These are phyloP conservation scores for Eulacestoma nigropectus DNA, from an alignment of 2,113 vertebrate species.

Conservation along the genomic window DNA sequence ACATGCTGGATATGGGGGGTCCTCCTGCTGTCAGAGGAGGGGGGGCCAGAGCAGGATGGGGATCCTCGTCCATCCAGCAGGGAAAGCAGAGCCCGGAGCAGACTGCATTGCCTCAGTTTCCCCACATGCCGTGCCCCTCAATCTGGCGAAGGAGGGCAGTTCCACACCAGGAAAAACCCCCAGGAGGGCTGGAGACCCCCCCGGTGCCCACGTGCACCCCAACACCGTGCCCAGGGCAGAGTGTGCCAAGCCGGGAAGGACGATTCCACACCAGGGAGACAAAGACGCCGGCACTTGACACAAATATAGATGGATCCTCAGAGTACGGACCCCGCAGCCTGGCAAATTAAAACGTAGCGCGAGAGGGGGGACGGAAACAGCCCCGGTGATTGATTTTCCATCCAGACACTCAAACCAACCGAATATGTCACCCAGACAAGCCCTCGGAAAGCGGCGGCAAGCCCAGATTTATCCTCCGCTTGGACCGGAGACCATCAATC, in stretches of 20 bases:
- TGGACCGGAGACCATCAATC: slow-evolving; percentile 35
- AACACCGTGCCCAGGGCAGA: background rate
- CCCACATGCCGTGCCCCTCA: background rate
- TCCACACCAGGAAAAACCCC: background rate
- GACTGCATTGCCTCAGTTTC: background rate
- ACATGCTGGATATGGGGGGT: accelerated
- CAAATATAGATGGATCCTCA: slow-evolving; percentile 65
- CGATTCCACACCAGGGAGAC: background rate
- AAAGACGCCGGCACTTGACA: slow-evolving; percentile 57
- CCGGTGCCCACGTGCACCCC: background rate
- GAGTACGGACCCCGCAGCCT: slow-evolving; percentile 38
- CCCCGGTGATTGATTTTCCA: slow-evolving; percentile 63
- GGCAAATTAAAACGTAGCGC: slow-evolving; percentile 64
- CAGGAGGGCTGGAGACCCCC: background rate
- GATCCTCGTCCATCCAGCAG: background rate
- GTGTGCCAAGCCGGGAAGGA: slow-evolving; percentile 4
- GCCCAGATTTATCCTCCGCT: slow-evolving; percentile 10
- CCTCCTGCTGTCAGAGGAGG: background rate
- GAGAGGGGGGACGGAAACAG: background rate
- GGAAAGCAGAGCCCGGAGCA: background rate
- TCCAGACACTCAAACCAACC: slow-evolving; percentile 54
- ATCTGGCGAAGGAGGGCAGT: background rate
- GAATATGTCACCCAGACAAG: slow-evolving; percentile 65
- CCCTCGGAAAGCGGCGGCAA: slow-evolving; percentile 21
- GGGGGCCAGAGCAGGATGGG: background rate